Conservation (phyloP, 2,797 vertebrate species). For the Pangasius larnaudii region DNA sequence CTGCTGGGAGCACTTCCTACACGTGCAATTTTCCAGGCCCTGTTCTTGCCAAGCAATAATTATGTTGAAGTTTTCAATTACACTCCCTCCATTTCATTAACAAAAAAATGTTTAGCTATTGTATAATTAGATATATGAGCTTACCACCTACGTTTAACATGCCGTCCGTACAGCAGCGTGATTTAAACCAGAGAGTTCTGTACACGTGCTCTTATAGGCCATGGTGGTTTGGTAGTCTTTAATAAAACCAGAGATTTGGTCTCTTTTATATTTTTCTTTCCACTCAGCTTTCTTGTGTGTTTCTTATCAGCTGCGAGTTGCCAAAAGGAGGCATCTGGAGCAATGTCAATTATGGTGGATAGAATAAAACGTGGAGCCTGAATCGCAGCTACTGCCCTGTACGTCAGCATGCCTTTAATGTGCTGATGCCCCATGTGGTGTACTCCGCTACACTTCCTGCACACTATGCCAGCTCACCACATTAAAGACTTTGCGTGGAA, state of each 20-base stretch:
- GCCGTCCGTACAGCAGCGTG: conserved; percentile 72
- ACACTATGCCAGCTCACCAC: conserved; percentile 27
- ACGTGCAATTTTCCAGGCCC: conserved; percentile 75
- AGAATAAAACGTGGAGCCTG: neutral
- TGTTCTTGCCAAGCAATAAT: conserved; percentile 77
- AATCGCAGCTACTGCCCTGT: conserved; percentile 13
- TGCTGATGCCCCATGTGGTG: conserved; percentile 6
- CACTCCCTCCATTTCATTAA: conserved; percentile 81
- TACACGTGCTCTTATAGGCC: conserved; percentile 68
- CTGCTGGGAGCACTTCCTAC: conserved; percentile 72
- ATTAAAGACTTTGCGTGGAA: conserved; percentile 24
- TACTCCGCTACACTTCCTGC: conserved; percentile 34
- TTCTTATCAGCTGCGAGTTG: conserved; percentile 66
- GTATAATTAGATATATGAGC: conserved; percentile 85
- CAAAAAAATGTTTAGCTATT: conserved; percentile 81
- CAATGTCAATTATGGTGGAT: conserved; percentile 8
- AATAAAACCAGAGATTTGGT: conserved; percentile 68
- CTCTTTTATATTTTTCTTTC: conserved; percentile 59
- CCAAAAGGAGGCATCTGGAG: conserved; percentile 58
- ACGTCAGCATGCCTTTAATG: conserved; percentile 28
- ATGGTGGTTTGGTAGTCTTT: conserved; percentile 65
- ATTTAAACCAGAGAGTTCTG: conserved; percentile 73
- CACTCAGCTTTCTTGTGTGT: conserved; percentile 49
- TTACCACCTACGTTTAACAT: conserved; percentile 82
- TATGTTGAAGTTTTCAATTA: conserved; percentile 83